Percentiles rank a stretch among this genome's conserved stretches.
Evolutionary conservation across 2,797 vertebrate species (phyloP).

Genomic region (Coregonus sp.): DNA sequence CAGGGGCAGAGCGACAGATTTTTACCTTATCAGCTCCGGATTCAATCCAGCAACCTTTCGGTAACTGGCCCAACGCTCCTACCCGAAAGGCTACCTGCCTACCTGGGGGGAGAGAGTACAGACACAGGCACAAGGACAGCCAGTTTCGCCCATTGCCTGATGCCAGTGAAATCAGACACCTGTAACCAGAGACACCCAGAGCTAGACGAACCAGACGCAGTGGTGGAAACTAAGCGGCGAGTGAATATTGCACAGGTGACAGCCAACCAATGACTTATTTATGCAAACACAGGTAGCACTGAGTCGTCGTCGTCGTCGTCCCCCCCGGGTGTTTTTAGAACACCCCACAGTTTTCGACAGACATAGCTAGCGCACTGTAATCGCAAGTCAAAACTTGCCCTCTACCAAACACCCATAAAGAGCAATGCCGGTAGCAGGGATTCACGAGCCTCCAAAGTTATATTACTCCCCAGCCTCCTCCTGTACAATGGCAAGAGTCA

Average conservation of each 20-base stretch:
- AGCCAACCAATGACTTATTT: conserved; percentile 49
- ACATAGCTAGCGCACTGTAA: conserved; percentile 32
- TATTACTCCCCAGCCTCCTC: conserved; percentile 31
- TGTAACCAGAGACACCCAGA: conserved; percentile 68
- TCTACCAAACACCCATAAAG: conserved; percentile 43
- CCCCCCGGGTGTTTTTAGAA: conserved; percentile 45
- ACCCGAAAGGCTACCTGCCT: too few relatives aligned
- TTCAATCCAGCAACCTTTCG: too few relatives aligned
- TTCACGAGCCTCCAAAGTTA: conserved; percentile 49
- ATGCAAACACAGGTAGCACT: conserved; percentile 51
- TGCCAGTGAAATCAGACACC: conserved; percentile 75
- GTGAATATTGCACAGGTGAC: conserved; percentile 18
- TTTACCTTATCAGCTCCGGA: too few relatives aligned
- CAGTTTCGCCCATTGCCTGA: conserved; percentile 62
- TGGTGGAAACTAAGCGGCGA: conserved; percentile 24
- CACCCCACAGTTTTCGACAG: conserved; percentile 33
- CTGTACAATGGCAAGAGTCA: conserved; percentile 28
- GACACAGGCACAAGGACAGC: conserved; percentile 59
- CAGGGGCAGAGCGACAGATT: too few relatives aligned
- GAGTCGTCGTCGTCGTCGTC: conserved; percentile 22
- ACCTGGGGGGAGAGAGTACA: conserved; percentile 46
- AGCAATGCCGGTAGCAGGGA: conserved; percentile 44
- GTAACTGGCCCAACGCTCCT: too few relatives aligned
- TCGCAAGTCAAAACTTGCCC: conserved; percentile 30
- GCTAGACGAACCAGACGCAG: conserved; percentile 66